Percentiles rank a stretch among this genome's conserved stretches.
Evolutionary conservation across 2,888 invertebrate genomes (phyloP).

Genomic region (Papilio elwesi): DNA sequence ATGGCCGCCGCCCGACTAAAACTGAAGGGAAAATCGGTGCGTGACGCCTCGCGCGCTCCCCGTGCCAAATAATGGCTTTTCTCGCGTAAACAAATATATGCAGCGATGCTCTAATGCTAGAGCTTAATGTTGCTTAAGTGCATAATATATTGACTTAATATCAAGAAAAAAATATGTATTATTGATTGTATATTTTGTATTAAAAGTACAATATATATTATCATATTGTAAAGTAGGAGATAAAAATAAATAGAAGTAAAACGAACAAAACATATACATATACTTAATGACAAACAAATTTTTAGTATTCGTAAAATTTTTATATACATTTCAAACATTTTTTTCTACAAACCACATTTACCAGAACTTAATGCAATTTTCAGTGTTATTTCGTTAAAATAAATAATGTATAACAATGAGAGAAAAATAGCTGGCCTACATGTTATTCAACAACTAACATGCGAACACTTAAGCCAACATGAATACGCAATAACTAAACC

Average conservation of each 20-base stretch:
- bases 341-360: too few species aligned
- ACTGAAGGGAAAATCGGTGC: conserved; percentile 54
- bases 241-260: neutral
- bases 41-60: conserved; percentile 54
- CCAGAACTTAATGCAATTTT: neutral
- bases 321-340: too few species aligned
- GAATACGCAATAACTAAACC: too few species aligned
- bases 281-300: too few species aligned
- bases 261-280: neutral
- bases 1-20: conserved; percentile 72
- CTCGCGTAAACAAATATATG: conserved; percentile 47
- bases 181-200: neutral
- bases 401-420: too few species aligned
- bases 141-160: conserved; percentile 4
- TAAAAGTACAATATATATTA: neutral
- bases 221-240: too few species aligned
- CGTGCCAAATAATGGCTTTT: conserved; percentile 48
- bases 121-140: conserved; percentile 18
- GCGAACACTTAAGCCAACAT: too few species aligned
- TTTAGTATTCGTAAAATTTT: too few species aligned
- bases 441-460: neutral
- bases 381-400: neutral
- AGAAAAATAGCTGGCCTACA: too few species aligned
- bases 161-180: neutral
- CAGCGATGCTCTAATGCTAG: conserved; percentile 18